phyloP scores from a whole-genome alignment of 2,113 vertebrate genomes.

The Illadopsis cleaveri region DNA sequence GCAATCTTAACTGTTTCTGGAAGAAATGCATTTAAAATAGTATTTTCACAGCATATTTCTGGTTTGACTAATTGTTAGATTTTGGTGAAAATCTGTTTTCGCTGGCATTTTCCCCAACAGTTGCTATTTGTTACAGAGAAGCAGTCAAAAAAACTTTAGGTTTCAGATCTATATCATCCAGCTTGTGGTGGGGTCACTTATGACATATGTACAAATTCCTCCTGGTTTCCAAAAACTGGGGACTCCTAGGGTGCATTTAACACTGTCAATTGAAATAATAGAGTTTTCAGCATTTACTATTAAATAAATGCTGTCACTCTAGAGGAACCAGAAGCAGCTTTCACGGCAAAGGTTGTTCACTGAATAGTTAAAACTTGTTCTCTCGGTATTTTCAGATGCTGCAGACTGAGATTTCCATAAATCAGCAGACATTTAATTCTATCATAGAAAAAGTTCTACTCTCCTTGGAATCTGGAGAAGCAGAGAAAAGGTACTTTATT shows the following conservation, averaged over 20 bases:
- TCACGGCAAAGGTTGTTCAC: not conserved
- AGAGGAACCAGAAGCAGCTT: not conserved
- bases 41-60: not conserved
- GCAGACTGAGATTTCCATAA: constrained; percentile 85
- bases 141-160: not conserved
- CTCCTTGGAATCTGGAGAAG: constrained; percentile 81
- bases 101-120: not conserved
- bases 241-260: not conserved
- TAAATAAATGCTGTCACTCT: not conserved
- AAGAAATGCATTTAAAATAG: not conserved
- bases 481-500: constrained; percentile 83
- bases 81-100: not conserved
- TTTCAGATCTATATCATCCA: not conserved
- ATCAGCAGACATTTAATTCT: constrained; percentile 85
- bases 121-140: not conserved
- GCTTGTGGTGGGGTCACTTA: not conserved
- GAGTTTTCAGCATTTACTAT: not conserved
- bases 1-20: not conserved
- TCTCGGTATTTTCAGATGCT: constrained; percentile 76
- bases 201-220: not conserved
- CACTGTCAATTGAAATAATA: not conserved
- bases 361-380: not conserved
- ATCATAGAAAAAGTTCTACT: constrained; percentile 81
- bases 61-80: not conserved
- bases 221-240: not conserved